These are phyloP conservation scores for Xylota sylvarum DNA, from an alignment of 2,888 invertebrate species.

Conservation along the genomic window DNA sequence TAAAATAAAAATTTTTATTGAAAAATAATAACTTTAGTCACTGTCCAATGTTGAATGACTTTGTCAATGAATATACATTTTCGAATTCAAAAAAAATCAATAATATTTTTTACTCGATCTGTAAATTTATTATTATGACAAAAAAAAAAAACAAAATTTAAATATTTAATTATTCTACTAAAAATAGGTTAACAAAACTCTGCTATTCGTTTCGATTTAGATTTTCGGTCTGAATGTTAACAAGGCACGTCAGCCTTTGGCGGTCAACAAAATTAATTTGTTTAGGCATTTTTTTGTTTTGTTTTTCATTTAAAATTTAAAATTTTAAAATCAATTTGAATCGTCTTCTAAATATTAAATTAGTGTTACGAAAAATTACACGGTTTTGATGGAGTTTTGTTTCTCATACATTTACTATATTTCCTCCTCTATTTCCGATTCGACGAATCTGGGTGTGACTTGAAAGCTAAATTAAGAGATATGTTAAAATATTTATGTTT, in stretches of 20 bases:
- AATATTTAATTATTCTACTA: not conserved
- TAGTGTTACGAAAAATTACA: not conserved
- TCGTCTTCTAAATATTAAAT: not conserved
- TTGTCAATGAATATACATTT: not conserved
- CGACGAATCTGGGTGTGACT: not conserved
- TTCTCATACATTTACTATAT: not conserved
- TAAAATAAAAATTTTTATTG: not conserved
- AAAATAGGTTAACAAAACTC: not conserved
- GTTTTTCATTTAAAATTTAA: not conserved
- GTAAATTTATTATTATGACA: not conserved
- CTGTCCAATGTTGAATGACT: not conserved
- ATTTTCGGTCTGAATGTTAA: conserved; percentile 1
- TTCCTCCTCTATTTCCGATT: not conserved
- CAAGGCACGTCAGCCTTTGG: not conserved
- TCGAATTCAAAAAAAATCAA: not conserved
- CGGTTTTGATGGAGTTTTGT: not conserved
- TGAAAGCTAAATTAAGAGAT: not conserved
- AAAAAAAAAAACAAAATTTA: not conserved
- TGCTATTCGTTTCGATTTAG: not conserved
- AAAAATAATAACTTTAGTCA: not conserved
- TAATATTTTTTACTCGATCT: not conserved
- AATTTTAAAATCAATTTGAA: not conserved
- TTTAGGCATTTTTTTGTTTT: too few species aligned
- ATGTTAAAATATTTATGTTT: not conserved
- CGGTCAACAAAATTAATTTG: not conserved